Percentiles rank a stretch among this genome's conserved stretches.
phyloP scores from a whole-genome alignment of 2,113 vertebrate genomes.

The Chaetodon trifascialis region DNA sequence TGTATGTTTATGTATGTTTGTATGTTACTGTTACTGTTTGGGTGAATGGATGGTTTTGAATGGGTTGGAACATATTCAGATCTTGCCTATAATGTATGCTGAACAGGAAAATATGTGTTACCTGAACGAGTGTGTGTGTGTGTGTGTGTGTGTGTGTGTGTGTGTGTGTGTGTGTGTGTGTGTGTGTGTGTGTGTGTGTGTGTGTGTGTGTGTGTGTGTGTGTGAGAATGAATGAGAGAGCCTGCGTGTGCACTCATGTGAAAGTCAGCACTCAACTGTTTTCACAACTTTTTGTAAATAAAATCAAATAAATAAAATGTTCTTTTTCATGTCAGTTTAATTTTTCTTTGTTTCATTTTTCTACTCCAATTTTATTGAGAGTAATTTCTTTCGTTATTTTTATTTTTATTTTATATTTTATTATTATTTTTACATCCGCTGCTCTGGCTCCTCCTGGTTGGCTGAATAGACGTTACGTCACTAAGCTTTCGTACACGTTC shows the following conservation, averaged over 20 bases:
- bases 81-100: constrained; percentile 31
- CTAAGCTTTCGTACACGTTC: rapidly evolving
- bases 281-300: constrained; percentile 66
- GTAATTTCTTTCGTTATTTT: too few relatives aligned
- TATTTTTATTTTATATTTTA: not conserved
- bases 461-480: constrained; percentile 1
- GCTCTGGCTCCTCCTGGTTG: constrained; percentile 23
- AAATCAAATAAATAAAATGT: constrained; percentile 34
- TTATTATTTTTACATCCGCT: rapidly evolving
- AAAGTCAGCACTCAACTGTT: constrained; percentile 32
- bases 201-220: not conserved
- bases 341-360: not conserved
- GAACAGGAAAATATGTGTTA: constrained; percentile 38
- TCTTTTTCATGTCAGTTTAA: not conserved
- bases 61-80: constrained; percentile 8
- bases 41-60: constrained; percentile 5
- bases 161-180: not conserved
- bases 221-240: not conserved
- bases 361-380: not conserved
- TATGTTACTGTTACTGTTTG: too few relatives aligned
- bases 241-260: not conserved
- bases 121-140: not conserved
- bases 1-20: too few relatives aligned
- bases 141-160: not conserved
- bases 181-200: not conserved